A percentile compares a stretch with the other conserved stretches of the same genome.
Conservation (phyloP, 2,797 vertebrate species). For the Parambassis ranga region DNA sequence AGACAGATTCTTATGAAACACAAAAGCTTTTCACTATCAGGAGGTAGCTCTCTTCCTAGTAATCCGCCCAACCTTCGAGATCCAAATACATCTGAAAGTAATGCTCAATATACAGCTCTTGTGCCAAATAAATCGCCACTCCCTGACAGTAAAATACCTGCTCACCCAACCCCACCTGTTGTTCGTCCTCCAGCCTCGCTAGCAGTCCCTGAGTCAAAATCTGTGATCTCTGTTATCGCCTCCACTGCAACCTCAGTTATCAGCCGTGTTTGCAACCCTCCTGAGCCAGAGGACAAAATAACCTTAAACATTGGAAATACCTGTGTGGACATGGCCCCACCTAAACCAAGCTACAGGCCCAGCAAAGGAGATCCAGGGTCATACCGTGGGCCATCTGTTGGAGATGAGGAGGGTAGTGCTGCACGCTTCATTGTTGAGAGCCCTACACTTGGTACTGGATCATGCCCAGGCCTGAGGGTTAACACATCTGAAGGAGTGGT, state of each 20-base stretch:
- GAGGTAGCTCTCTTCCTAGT: constrained; percentile 66
- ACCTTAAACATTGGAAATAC: constrained; percentile 84
- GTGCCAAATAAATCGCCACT: constrained; percentile 74
- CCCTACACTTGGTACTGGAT: constrained; percentile 75
- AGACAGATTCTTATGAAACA: constrained; percentile 96
- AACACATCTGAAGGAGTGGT: constrained; percentile 97
- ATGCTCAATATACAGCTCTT: constrained; percentile 36
- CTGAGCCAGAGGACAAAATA: constrained; percentile 89
- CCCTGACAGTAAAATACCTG: constrained; percentile 77
- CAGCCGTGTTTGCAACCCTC: constrained; percentile 90
- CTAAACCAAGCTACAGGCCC: constrained; percentile 85
- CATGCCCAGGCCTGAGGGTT: constrained; percentile 91
- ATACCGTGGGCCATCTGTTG: constrained; percentile 81
- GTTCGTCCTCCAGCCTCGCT: constrained; percentile 73
- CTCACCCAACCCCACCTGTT: constrained; percentile 70
- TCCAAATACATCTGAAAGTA: constrained; percentile 77
- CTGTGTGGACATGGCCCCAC: constrained; percentile 77
- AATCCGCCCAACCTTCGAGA: constrained; percentile 82
- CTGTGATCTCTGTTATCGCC: constrained; percentile 88
- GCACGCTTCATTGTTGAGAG: constrained; percentile 87
- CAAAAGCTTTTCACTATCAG: constrained; percentile 82
- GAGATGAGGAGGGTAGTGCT: constrained; percentile 86
- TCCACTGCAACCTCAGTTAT: constrained; percentile 96
- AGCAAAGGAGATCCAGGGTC: constrained; percentile 85
- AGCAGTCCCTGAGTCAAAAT: constrained; percentile 83